These are phyloP conservation scores for Probosciger aterrimus DNA, from an alignment of 2,113 vertebrate genomes.

Conservation along the genomic window DNA sequence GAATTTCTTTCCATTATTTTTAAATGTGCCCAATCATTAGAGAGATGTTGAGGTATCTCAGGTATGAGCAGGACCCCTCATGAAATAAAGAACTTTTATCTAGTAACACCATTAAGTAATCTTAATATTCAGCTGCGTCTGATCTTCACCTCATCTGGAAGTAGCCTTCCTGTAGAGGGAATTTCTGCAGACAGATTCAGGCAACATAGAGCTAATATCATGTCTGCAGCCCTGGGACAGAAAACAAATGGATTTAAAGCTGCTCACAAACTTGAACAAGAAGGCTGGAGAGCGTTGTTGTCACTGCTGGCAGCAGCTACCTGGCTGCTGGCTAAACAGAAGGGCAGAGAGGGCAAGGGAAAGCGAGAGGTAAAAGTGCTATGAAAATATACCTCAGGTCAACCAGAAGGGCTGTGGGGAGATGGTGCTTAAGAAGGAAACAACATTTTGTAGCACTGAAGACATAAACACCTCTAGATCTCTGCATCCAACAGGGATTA, in stretches of 20 bases:
- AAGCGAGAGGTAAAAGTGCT: not conserved
- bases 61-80: not conserved
- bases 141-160: not conserved
- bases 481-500: accelerated
- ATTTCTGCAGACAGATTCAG: not conserved
- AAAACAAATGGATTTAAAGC: not conserved
- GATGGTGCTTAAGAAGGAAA: not conserved
- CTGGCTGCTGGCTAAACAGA: not conserved
- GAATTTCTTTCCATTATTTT: not conserved
- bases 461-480: not conserved
- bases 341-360: not conserved
- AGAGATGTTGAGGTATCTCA: not conserved
- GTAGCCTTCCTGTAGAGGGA: not conserved
- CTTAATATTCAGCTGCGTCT: not conserved
- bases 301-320: not conserved
- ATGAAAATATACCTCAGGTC: not conserved
- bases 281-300: not conserved
- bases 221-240: not conserved
- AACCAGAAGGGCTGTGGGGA: not conserved
- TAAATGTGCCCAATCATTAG: not conserved
- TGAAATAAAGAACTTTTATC: not conserved
- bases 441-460: not conserved
- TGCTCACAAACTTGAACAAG: not conserved
- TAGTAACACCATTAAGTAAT: not conserved
- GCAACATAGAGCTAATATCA: not conserved